These are phyloP conservation scores for Auanema sp. DNA, from an alignment of 2,888 invertebrate genomes.

Conservation along the genomic window DNA sequence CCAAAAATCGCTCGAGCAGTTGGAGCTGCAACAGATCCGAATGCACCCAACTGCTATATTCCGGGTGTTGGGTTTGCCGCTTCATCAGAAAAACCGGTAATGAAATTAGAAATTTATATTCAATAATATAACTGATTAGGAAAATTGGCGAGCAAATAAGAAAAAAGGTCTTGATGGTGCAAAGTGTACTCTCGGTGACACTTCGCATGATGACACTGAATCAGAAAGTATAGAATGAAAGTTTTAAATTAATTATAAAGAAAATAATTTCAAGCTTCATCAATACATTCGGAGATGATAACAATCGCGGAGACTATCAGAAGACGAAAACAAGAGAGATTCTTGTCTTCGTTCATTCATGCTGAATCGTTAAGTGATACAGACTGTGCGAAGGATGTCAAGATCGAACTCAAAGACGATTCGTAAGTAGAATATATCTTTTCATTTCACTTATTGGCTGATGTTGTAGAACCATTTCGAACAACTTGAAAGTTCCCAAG, in stretches of 20 bases:
- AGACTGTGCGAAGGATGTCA: conserved; percentile 31
- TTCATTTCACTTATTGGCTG: not conserved
- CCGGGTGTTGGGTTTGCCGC: conserved; percentile 38
- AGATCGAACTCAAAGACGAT: not conserved
- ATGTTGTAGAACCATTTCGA: not conserved
- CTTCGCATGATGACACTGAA: conserved; percentile 20
- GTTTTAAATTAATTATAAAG: not conserved
- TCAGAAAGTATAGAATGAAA: not conserved
- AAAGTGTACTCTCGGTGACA: conserved; percentile 9
- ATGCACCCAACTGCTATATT: conserved; percentile 28
- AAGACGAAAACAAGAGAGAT: conserved; percentile 20
- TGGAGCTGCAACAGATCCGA: too few relatives aligned
- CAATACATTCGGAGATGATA: conserved; percentile 21
- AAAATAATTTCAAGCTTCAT: too few relatives aligned
- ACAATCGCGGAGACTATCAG: conserved; percentile 33
- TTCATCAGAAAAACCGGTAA: conserved; percentile 20
- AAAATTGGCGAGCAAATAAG: too few relatives aligned
- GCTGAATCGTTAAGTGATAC: conserved; percentile 17
- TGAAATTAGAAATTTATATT: too few relatives aligned
- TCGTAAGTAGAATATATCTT: not conserved
- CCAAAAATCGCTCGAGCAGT: too few relatives aligned
- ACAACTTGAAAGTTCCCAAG: conserved; percentile 25
- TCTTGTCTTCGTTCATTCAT: conserved; percentile 23
- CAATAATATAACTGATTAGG: too few relatives aligned
- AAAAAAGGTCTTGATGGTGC: too few relatives aligned